phyloP scores from a whole-genome alignment of 1,140 invertebrate species.

The Papilio glaucus region DNA sequence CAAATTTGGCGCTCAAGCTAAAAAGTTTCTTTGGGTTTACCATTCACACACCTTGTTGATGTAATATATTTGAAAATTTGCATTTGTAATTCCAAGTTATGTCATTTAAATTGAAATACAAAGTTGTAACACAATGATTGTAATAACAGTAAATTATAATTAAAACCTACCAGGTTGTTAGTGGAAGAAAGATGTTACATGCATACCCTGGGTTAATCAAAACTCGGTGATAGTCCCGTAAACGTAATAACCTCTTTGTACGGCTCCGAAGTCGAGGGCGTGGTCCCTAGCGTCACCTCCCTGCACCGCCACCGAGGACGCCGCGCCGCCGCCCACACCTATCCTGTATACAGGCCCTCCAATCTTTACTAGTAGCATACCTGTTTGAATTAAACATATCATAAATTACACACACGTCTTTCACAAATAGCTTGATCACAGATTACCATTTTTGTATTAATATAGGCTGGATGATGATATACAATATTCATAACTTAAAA shows the following conservation, averaged over 20 bases:
- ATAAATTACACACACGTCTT: too few relatives aligned
- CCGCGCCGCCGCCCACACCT: conserved; percentile 98
- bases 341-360: conserved; percentile 98
- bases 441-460: too few relatives aligned
- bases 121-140: too few relatives aligned
- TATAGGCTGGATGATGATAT: too few relatives aligned
- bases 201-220: not conserved
- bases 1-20: not conserved
- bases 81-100: not conserved
- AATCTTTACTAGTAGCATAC: conserved; percentile 95
- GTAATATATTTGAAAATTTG: not conserved
- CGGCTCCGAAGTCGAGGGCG: conserved; percentile 97
- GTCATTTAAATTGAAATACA: too few relatives aligned
- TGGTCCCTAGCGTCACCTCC: conserved; percentile 93
- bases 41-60: not conserved
- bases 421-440: too few relatives aligned
- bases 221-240: not conserved
- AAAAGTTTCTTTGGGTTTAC: not conserved
- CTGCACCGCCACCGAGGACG: conserved; percentile 96
- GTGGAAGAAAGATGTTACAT: not conserved
- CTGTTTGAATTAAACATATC: conserved; percentile 62
- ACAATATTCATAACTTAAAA: too few relatives aligned
- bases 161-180: not conserved
- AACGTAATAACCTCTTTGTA: conserved; percentile 91
- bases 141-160: too few relatives aligned